Percentiles rank a stretch among this genome's conserved stretches.
phyloP scores from a whole-genome alignment of 2,888 invertebrate genomes.

The Calephelis perditalis region DNA sequence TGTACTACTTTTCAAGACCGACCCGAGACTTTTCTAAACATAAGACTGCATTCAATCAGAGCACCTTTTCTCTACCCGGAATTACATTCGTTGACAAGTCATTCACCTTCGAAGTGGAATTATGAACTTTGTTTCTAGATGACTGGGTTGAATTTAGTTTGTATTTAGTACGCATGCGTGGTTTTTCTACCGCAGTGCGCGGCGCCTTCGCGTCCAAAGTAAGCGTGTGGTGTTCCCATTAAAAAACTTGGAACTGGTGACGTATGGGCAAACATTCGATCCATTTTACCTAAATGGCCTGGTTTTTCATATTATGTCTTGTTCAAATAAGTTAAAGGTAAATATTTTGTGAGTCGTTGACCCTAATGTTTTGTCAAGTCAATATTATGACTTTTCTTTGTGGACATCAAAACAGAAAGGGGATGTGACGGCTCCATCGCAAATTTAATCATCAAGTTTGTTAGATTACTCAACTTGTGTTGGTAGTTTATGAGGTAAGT shows the following conservation, averaged over 20 bases:
- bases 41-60: conserved; percentile 41
- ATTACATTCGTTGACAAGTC: conserved; percentile 43
- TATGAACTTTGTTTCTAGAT: conserved; percentile 32
- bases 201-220: conserved; percentile 63
- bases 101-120: conserved; percentile 21
- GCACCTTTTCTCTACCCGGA: conserved; percentile 37
- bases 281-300: conserved; percentile 31
- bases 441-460: too few relatives aligned
- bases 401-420: too few relatives aligned
- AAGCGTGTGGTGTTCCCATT: conserved; percentile 66
- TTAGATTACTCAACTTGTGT: too few relatives aligned
- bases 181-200: conserved; percentile 70
- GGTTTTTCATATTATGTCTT: conserved; percentile 17
- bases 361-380: neutral
- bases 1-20: too few relatives aligned
- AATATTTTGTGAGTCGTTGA: neutral
- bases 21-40: conserved; percentile 14
- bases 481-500: too few relatives aligned
- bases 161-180: conserved; percentile 62
- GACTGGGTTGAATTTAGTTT: conserved; percentile 39
- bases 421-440: too few relatives aligned
- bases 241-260: conserved; percentile 39
- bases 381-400: too few relatives aligned
- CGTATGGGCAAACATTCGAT: conserved; percentile 38
- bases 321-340: neutral